Base-by-base conservation (phyloP, 2,888 invertebrate genomes). In the Melipona bicolor region DNA sequence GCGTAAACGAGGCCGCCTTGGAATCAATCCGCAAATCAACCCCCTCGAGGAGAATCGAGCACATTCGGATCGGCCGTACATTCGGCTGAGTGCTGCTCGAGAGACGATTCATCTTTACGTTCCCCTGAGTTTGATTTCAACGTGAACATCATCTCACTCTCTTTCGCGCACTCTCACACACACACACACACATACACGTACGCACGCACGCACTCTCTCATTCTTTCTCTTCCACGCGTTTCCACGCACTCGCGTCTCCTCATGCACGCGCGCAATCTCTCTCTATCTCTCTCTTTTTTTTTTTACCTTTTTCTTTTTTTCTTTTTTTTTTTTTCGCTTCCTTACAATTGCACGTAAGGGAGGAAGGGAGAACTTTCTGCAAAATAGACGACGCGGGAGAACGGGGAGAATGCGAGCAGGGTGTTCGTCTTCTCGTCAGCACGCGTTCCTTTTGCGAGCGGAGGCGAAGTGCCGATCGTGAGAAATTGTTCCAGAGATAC, bases 121-220 rank as follows among this genome's bases (percentile, higher is more conserved):
- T 88, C 88, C 88, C 88, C 88, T 88, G 88, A 88, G 88, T 88
- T 88, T 88, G 87, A 85, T 88, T 88, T 85, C 79, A 87, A 85
- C 83, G 74, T 81, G 87, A 86, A 86, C 84, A 76, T 83, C 80
- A 71, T 79, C 77, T 80, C 65, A 64, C 52, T 36, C 54, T 43
- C 59, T 43, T 43, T 36, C 36, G 36, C 36, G 36, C 36, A 36
- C 36, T 36, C 36, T 0, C 36, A 36, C 36, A 36, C 36, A 36
- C 5, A 36, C 36, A 36, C 36, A 36, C 36, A 43, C 9, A 43
- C 9, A 43, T 9, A 43, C 43, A 32, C 43, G 9, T 9, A 9
- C 36, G 6, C 36, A 32, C 32, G 3, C 32, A 32, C 32, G 0
- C 68, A 17, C 17, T 49, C 59, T 32, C 27, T 50, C 13, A 52